Percentiles rank a stretch among this genome's conserved stretches.
phyloP scores from a whole-genome alignment of 2,113 vertebrate species.

The Mesocricetus auratus region DNA sequence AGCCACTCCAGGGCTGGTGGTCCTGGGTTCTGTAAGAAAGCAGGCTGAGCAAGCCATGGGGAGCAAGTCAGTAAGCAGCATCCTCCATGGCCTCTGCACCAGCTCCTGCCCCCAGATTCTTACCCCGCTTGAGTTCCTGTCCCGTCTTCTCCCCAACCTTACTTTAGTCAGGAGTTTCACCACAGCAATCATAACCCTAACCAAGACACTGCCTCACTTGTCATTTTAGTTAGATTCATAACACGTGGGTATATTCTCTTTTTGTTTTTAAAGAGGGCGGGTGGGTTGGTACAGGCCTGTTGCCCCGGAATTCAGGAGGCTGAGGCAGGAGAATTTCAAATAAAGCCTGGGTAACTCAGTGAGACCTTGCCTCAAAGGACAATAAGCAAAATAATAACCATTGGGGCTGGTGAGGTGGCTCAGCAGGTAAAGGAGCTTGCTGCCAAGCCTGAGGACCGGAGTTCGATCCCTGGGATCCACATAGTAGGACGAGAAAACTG shows the following conservation, averaged over 20 bases:
- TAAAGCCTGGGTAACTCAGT: not conserved
- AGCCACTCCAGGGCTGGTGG: not conserved
- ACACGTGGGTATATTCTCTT: not conserved
- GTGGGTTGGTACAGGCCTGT: not conserved
- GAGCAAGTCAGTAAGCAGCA: not conserved
- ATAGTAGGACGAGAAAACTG: not conserved
- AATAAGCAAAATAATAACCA: not conserved
- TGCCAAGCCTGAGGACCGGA: not conserved
- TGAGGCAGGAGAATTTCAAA: not conserved
- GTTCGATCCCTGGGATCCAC: not conserved
- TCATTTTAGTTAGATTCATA: not conserved
- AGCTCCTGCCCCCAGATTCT: not conserved
- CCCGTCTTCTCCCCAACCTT: not conserved
- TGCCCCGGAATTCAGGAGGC: not conserved
- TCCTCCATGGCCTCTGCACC: not conserved
- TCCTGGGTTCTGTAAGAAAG: not conserved
- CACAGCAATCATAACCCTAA: not conserved
- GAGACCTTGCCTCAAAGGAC: not conserved
- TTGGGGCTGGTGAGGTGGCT: not conserved
- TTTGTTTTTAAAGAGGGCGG: not conserved
- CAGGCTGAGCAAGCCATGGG: not conserved
- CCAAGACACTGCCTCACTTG: not conserved
- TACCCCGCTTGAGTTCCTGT: not conserved
- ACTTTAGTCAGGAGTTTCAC: not conserved
- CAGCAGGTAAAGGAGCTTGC: not conserved